Conservation (phyloP, 2,888 invertebrate genomes). For the Rhamphomyia laevipes region DNA sequence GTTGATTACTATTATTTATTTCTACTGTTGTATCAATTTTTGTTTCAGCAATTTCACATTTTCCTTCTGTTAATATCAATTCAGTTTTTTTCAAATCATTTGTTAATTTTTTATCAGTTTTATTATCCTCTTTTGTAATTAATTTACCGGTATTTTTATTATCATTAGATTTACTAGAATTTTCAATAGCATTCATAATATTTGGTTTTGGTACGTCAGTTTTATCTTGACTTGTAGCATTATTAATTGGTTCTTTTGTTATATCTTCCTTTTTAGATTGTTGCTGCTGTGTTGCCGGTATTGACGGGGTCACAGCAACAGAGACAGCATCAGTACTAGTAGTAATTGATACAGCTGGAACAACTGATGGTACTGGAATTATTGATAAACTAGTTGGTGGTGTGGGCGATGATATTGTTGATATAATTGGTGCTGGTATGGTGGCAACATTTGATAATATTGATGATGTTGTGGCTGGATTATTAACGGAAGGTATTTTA, state of each 20-base stretch:
- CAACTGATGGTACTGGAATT: constrained; percentile 33
- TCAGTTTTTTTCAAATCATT: too few species aligned
- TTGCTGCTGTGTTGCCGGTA: constrained; percentile 24
- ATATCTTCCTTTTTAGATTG: constrained; percentile 15
- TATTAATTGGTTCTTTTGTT: not conserved
- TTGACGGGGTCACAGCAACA: not conserved
- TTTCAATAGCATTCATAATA: too few species aligned
- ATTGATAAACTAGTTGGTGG: not conserved
- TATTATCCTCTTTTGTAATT: too few species aligned
- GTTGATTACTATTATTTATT: constrained; percentile 9
- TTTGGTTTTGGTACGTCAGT: too few species aligned
- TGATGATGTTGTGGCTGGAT: too few species aligned
- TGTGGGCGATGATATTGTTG: not conserved
- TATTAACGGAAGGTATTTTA: too few species aligned
- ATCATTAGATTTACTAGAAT: too few species aligned
- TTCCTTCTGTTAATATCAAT: not conserved
- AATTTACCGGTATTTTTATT: too few species aligned
- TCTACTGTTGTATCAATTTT: constrained; percentile 8
- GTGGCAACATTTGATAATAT: too few species aligned
- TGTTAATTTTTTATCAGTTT: constrained; percentile 1
- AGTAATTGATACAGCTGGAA: constrained; percentile 29
- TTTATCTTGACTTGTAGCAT: not conserved
- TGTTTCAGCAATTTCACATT: not conserved
- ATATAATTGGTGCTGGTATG: constrained; percentile 1
- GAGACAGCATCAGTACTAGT: constrained; percentile 21